Conservation (phyloP, 92 coral and sea anemone genomes). For the Micromussa lordhowensis region DNA sequence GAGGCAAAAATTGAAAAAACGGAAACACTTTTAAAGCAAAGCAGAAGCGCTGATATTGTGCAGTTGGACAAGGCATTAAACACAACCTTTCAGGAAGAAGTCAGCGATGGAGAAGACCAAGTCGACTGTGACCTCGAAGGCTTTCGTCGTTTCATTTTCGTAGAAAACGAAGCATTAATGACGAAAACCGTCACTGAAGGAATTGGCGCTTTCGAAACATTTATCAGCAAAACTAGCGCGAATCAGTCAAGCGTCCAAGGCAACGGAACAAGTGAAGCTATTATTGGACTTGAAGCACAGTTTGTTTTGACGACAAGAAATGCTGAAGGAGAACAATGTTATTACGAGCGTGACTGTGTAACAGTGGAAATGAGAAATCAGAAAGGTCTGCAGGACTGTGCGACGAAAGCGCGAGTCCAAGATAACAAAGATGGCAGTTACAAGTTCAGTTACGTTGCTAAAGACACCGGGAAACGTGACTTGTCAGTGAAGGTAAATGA, state of each 20-base stretch:
- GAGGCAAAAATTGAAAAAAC: constrained; percentile 14
- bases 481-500: too few species aligned
- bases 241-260: constrained; percentile 19
- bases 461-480: too few species aligned
- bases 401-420: too few species aligned
- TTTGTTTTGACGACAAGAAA: too few species aligned
- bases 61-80: neutral
- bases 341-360: too few species aligned
- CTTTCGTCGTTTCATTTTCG: neutral
- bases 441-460: too few species aligned
- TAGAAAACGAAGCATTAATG: neutral
- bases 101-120: neutral
- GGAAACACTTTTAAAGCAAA: constrained; percentile 6
- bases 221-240: constrained; percentile 3
- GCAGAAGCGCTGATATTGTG: constrained; percentile 20
- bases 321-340: too few species aligned
- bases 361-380: too few species aligned
- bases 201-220: neutral
- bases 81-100: neutral
- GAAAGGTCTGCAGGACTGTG: too few species aligned
- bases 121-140: neutral
- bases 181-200: neutral
- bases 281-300: constrained; percentile 8
- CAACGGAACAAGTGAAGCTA: constrained; percentile 21
- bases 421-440: too few species aligned